phyloP scores from a whole-genome alignment of 53 echinoderm and acorn worm species.

The Stichopus horrens region DNA sequence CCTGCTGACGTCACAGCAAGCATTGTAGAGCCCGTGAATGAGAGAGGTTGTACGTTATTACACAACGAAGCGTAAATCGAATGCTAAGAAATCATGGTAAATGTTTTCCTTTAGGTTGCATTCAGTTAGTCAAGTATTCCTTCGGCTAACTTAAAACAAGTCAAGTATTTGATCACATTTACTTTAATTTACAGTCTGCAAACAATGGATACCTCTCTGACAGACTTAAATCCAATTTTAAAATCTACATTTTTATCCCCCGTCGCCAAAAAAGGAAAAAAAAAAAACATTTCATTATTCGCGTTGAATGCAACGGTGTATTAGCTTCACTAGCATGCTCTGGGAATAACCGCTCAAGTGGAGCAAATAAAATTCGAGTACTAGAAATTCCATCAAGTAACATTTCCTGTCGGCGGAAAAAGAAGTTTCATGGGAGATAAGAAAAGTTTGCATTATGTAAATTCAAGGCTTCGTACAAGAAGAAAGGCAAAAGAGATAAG shows the following conservation, averaged over 20 bases:
- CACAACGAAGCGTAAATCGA: background rate
- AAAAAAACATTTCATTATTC: constrained; percentile 23
- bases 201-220: background rate
- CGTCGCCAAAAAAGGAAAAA: background rate
- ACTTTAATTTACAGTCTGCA: constrained; percentile 12
- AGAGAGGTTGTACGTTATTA: background rate
- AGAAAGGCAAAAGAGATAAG: constrained; percentile 24
- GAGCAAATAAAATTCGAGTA: constrained; percentile 45
- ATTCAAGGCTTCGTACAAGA: background rate
- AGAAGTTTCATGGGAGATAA: constrained; percentile 39
- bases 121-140: background rate
- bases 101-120: background rate
- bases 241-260: background rate
- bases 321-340: constrained; percentile 18
- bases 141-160: background rate
- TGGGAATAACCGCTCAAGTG: constrained; percentile 43
- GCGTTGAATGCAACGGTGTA: background rate
- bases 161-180: background rate
- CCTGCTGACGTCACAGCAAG: background rate
- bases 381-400: constrained; percentile 46
- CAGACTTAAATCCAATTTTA: constrained; percentile 21
- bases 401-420: constrained; percentile 39
- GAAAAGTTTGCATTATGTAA: constrained; percentile 34
- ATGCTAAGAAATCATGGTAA: background rate
- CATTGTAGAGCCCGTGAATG: background rate